Conservation (phyloP, 2,113 vertebrate species). For the Prionailurus viverrinus region DNA sequence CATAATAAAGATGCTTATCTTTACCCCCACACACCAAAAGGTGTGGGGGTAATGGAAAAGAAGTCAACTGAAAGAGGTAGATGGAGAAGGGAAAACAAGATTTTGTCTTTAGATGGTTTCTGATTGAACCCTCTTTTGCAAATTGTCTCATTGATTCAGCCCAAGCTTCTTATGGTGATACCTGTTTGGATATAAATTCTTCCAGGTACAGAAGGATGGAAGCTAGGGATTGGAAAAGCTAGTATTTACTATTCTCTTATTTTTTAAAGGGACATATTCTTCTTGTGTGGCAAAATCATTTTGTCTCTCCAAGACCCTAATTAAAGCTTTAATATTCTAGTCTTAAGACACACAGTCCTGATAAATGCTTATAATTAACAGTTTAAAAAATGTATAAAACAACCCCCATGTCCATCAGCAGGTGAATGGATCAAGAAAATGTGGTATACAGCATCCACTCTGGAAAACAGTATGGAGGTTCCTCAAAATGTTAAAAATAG, state of each 20-base stretch:
- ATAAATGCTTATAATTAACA: neutral
- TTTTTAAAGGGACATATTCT: neutral
- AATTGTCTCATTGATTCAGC: neutral
- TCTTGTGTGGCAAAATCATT: neutral
- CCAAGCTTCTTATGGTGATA: neutral
- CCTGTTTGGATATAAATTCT: neutral
- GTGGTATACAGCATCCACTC: neutral
- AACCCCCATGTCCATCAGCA: neutral
- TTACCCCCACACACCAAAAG: neutral
- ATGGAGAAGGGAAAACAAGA: neutral
- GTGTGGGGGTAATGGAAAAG: neutral
- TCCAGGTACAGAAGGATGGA: neutral
- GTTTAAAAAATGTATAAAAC: conserved; percentile 12
- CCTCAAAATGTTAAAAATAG: neutral
- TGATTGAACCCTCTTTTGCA: neutral
- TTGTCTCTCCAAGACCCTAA: neutral
- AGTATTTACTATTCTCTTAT: neutral
- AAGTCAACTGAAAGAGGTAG: neutral
- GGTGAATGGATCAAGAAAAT: neutral
- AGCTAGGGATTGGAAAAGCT: neutral
- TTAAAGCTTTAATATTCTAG: neutral
- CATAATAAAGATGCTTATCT: no score
- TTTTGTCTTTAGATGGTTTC: conserved; percentile 7
- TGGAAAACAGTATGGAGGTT: neutral
- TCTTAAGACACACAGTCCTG: neutral